Evolutionary conservation across 2,797 vertebrate species (phyloP), one percentile per base, ranked within the genome.

Genomic region (Falco rusticolus): DNA sequence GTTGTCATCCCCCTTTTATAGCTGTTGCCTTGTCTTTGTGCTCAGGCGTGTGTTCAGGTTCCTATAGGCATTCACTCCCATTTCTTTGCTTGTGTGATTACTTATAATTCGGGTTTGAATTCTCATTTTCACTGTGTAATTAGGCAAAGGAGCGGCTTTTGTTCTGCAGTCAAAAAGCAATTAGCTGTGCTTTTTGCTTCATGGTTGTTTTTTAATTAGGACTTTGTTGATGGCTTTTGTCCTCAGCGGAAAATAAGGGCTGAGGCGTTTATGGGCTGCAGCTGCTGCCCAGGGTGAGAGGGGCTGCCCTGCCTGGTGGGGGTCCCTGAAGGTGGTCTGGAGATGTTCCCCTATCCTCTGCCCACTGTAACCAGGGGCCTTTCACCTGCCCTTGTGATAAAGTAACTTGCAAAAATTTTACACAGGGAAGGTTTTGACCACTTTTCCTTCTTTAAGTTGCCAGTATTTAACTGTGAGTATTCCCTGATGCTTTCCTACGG

Each of bases 131-230:
- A 87, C 64, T 84, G 71, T 66, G 81, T 93, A 96, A 96, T 96
- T 96, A 96, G 82, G 89, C 80, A 96, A 78, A 96, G 75, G 74
- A 96, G 66, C 4, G 0, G 65, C 75, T 94, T 97, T 97, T 97
- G 79, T 97, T 95, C 84, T 76, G 74, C 84, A 90, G 93, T 96
- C 82, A 93, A 95, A 97, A 97, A 95, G 91, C 90, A 97, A 96
- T 96, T 97, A 96, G 90, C 88, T 87, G 80, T 96, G 85, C 86
- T 89, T 96, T 97, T 97, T 90, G 57, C 90, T 90, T 92, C 78
- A 37, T 84, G 54, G 69, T 96, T 92, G 96, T 88, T 92, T 96
- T 95, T 94, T 95, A 94, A 96, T 96, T 94, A 95, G 82, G 89
- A 65, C 74, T 87, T 96, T 83, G 90, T 93, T 87, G 91, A 92